Conservation (phyloP, 2,888 invertebrate species). For the Megaustenia siamemsis region DNA sequence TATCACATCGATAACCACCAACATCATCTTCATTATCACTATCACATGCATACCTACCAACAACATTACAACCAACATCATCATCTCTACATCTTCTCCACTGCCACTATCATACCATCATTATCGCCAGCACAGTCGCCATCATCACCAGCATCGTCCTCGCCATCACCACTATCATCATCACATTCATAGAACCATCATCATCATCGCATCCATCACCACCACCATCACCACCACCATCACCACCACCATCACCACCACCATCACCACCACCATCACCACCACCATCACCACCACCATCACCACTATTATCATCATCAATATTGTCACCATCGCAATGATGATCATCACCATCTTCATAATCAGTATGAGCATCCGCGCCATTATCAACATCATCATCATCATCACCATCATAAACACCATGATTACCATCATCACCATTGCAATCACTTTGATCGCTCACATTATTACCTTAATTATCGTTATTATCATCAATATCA, state of each 20-base stretch:
- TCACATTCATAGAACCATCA: no score
- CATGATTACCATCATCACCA: background rate
- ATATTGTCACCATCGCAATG: background rate
- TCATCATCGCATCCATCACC: no score
- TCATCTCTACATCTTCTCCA: no score
- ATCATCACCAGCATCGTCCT: no score
- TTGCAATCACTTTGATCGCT: conserved; percentile 29
- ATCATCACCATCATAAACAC: background rate
- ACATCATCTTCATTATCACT: no score
- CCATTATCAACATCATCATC: conserved; percentile 5
- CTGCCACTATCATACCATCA: no score
- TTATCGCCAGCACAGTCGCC: no score
- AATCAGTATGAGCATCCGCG: background rate
- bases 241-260: background rate
- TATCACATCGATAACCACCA: no score
- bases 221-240: background rate
- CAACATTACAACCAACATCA: no score
- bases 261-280: background rate
- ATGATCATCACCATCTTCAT: background rate
- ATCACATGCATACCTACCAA: no score
- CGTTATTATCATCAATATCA: conserved; percentile 19
- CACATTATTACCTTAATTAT: conserved; percentile 18
- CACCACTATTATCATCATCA: conserved; percentile 12
- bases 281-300: conserved; percentile 25
- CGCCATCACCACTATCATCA: no score